These are phyloP conservation scores for Lottia gigantea DNA, from an alignment of 2,888 invertebrate genomes.

Conservation along the genomic window DNA sequence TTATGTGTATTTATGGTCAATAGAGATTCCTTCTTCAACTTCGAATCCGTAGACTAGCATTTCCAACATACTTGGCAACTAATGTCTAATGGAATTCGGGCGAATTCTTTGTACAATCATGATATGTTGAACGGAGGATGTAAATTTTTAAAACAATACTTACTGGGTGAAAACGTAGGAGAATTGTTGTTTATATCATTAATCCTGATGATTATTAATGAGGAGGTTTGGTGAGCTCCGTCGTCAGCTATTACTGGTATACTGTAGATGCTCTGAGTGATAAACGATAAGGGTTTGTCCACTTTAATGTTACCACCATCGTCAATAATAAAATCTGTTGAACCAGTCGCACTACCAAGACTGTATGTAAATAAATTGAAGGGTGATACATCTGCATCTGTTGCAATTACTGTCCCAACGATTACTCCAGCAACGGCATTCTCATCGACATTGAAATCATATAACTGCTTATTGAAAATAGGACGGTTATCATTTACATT, in stretches of 20 bases:
- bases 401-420: slow-evolving; percentile 35
- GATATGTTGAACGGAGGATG: too few species aligned
- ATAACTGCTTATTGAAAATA: slow-evolving; percentile 30
- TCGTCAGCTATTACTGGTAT: slow-evolving; percentile 80
- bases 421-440: slow-evolving; percentile 17
- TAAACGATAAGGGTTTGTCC: slow-evolving; percentile 87
- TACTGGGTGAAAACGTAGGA: slow-evolving; percentile 77
- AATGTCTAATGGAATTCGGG: too few species aligned
- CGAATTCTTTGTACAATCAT: too few species aligned
- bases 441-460: slow-evolving; percentile 36
- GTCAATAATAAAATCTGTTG: slow-evolving; percentile 73
- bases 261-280: slow-evolving; percentile 82
- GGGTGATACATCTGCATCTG: slow-evolving; percentile 37
- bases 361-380: background rate
- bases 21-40: too few species aligned
- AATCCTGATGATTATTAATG: slow-evolving; percentile 84
- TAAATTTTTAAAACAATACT: background rate
- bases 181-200: slow-evolving; percentile 83
- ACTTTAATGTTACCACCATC: slow-evolving; percentile 86
- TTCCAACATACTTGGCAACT: too few species aligned
- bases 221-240: slow-evolving; percentile 73
- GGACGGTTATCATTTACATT: slow-evolving; percentile 53
- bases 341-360: background rate
- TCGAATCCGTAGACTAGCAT: too few species aligned
- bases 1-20: too few species aligned